A percentile compares a stretch with the other conserved stretches of the same genome.
phyloP scores from a whole-genome alignment of 2,888 invertebrate species.

The Gnatocerus cornutus region DNA sequence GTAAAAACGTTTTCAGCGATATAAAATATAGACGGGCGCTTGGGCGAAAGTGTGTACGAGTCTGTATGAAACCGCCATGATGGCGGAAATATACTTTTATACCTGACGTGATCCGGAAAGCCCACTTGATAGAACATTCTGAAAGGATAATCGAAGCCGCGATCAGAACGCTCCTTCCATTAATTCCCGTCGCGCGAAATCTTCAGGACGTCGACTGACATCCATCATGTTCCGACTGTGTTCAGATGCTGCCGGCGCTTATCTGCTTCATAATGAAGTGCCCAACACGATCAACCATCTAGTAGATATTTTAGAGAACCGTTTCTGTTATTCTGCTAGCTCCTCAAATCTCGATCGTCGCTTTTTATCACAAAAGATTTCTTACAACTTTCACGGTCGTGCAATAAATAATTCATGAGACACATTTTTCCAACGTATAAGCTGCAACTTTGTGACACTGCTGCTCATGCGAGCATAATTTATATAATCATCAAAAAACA shows the following conservation, averaged over 20 bases:
- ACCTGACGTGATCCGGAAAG: conserved; percentile 52
- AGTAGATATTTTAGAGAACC: neutral
- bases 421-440: conserved; percentile 8
- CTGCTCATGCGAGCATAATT: too few species aligned
- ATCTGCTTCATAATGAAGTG: conserved; percentile 33
- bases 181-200: conserved; percentile 48
- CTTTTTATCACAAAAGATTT: conserved; percentile 25
- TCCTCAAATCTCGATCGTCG: conserved; percentile 24
- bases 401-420: conserved; percentile 29
- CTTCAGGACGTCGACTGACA: conserved; percentile 34
- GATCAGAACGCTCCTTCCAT: conserved; percentile 43
- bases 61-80: conserved; percentile 22
- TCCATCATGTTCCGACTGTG: conserved; percentile 35
- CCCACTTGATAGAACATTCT: conserved; percentile 52
- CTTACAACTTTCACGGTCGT: conserved; percentile 7
- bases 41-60: conserved; percentile 29
- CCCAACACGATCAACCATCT: conserved; percentile 15
- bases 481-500: too few species aligned
- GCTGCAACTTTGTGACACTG: neutral
- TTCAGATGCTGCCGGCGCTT: conserved; percentile 12
- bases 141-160: conserved; percentile 53
- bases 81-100: conserved; percentile 48
- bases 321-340: conserved; percentile 8
- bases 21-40: conserved; percentile 44
- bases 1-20: conserved; percentile 46